Conservation (phyloP, 2,888 invertebrate species). For the Drosophila anceps region DNA sequence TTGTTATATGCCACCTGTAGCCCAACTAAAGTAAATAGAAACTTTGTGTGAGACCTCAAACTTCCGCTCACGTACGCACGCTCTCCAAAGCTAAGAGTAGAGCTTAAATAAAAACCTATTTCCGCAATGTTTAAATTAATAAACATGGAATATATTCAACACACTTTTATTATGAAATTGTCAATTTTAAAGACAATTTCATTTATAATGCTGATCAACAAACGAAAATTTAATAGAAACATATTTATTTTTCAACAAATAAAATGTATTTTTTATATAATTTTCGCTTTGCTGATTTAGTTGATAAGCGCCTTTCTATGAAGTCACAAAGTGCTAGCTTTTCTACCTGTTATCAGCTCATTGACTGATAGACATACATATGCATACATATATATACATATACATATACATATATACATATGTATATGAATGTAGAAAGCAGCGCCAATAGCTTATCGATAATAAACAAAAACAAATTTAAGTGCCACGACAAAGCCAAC, state of each 20-base stretch:
- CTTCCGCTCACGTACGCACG: neutral
- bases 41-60: slow-evolving; percentile 3
- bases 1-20: slow-evolving; percentile 46
- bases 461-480: slow-evolving; percentile 1
- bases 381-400: neutral
- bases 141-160: neutral
- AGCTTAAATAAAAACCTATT: neutral
- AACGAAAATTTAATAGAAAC: too few species aligned
- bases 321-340: neutral
- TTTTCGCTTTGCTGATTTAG: neutral
- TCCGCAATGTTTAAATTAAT: neutral
- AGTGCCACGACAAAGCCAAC: neutral
- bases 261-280: neutral
- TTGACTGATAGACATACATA: neutral
- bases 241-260: neutral
- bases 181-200: too few species aligned
- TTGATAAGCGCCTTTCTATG: slow-evolving; percentile 10
- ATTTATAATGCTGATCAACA: too few species aligned
- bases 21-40: slow-evolving; percentile 7
- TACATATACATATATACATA: neutral
- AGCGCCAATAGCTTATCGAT: slow-evolving; percentile 26
- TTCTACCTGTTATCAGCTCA: slow-evolving; percentile 36
- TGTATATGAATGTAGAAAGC: neutral
- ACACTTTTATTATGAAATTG: neutral
- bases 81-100: slow-evolving; percentile 1